A percentile compares a stretch with the other conserved stretches of the same genome.
phyloP scores from a whole-genome alignment of 2,888 invertebrate genomes.

The Eutolmus rufibarbis region DNA sequence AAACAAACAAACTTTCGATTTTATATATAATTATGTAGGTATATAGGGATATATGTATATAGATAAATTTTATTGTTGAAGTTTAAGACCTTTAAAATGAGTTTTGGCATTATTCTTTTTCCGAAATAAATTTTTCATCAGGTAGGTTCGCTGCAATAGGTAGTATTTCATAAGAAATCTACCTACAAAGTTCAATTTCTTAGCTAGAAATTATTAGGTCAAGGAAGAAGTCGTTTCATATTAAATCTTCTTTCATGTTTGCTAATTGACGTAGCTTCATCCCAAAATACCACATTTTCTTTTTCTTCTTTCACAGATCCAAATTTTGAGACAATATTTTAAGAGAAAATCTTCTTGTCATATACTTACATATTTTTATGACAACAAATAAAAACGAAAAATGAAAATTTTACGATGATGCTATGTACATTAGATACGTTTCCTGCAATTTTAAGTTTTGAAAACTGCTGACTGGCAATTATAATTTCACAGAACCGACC shows the following conservation, averaged over 20 bases:
- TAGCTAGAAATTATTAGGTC: background rate
- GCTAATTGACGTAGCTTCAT: background rate
- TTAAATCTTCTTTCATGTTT: background rate
- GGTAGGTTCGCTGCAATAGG: too few relatives aligned
- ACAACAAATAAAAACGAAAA: background rate
- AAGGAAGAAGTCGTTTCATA: background rate
- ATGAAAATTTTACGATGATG: background rate
- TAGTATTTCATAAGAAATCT: too few relatives aligned
- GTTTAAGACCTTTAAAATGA: too few relatives aligned
- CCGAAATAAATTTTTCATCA: too few relatives aligned
- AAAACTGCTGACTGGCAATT: background rate
- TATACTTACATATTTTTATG: background rate
- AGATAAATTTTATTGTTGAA: too few relatives aligned
- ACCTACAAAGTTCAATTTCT: too few relatives aligned
- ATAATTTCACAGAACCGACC: background rate
- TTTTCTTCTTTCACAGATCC: background rate
- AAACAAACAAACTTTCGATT: too few relatives aligned
- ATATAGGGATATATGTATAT: too few relatives aligned
- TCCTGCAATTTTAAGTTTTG: background rate
- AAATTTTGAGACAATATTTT: background rate
- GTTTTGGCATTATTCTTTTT: too few relatives aligned
- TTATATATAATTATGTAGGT: too few relatives aligned
- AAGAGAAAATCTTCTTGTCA: background rate
- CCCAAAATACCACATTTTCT: background rate
- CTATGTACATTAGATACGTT: background rate